Percentiles rank a stretch among this genome's conserved stretches.
Conservation (phyloP, 2,797 vertebrate genomes). For the Myoxocephalus aenaeus region DNA sequence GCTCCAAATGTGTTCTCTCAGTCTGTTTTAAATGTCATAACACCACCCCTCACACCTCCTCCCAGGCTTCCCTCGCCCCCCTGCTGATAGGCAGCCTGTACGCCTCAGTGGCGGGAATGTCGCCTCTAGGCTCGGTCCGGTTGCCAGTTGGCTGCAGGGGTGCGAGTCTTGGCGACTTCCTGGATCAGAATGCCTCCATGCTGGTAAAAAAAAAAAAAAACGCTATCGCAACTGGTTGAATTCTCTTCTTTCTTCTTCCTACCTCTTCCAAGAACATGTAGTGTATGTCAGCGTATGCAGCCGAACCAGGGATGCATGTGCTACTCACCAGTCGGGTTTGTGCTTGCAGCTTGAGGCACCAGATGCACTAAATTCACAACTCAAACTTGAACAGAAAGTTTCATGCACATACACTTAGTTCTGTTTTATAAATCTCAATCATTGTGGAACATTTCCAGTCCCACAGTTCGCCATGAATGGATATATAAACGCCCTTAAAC, state of each 20-base stretch:
- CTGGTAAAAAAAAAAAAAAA: slow-evolving; percentile 86
- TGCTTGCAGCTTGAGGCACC: slow-evolving; percentile 42
- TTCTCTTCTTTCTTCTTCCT: slow-evolving; percentile 72
- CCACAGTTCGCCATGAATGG: background rate
- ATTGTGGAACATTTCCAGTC: background rate
- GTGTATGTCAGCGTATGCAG: slow-evolving; percentile 80
- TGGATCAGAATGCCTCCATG: slow-evolving; percentile 92
- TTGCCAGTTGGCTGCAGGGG: slow-evolving; percentile 91
- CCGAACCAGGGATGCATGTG: slow-evolving; percentile 90
- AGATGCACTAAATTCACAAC: background rate
- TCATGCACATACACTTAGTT: background rate
- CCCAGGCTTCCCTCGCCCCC: slow-evolving; percentile 93
- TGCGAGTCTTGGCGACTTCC: slow-evolving; percentile 87
- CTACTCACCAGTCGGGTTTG: slow-evolving; percentile 56
- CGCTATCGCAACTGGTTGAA: slow-evolving; percentile 56
- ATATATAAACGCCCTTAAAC: background rate
- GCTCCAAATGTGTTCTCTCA: slow-evolving; percentile 17
- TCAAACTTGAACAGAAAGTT: background rate
- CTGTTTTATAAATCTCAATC: background rate
- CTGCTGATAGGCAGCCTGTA: slow-evolving; percentile 94
- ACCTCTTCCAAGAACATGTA: slow-evolving; percentile 22
- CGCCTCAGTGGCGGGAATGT: slow-evolving; percentile 91
- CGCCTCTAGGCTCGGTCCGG: slow-evolving; percentile 89
- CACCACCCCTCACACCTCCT: slow-evolving; percentile 77
- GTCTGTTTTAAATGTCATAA: background rate